Conservation (phyloP, 2,797 vertebrate genomes). For the Lepidocolaptes lacrymiger region DNA sequence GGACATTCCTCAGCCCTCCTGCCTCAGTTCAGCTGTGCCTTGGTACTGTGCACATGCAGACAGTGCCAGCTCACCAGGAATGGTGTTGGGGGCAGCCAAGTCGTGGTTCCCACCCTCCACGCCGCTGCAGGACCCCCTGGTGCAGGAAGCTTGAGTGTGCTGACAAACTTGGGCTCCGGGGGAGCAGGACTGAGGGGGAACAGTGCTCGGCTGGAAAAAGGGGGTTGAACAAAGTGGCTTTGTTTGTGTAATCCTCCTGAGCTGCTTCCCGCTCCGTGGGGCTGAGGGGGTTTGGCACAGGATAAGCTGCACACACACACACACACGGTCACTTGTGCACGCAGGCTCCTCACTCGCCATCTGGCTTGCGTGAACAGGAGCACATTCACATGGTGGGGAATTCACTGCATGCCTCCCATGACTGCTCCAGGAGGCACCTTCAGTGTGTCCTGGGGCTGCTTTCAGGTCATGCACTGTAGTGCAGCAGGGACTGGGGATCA, state of each 20-base stretch:
- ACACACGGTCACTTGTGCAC: not conserved
- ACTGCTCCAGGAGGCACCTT: not conserved
- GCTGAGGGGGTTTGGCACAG: not conserved
- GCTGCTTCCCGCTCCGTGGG: not conserved
- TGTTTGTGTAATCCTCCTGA: slow-evolving; percentile 66
- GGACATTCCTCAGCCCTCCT: not conserved
- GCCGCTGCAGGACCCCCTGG: accelerated
- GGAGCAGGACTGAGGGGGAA: not conserved
- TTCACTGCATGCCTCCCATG: accelerated
- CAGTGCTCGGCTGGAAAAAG: not conserved
- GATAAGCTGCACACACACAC: slow-evolving; percentile 10
- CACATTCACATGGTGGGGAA: not conserved
- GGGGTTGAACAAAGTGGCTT: slow-evolving; percentile 53
- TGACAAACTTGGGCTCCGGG: accelerated
- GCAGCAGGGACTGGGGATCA: not conserved
- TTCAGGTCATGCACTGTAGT: accelerated
- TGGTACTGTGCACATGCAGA: accelerated
- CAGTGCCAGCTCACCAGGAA: accelerated
- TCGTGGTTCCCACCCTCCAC: accelerated
- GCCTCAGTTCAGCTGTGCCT: not conserved
- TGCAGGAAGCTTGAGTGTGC: not conserved
- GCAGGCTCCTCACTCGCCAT: accelerated
- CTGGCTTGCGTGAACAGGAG: not conserved
- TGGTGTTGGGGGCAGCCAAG: accelerated
- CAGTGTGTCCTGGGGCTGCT: accelerated